Conservation (phyloP, 2,113 vertebrate genomes). For the Hydrochoerus hydrochaeris region DNA sequence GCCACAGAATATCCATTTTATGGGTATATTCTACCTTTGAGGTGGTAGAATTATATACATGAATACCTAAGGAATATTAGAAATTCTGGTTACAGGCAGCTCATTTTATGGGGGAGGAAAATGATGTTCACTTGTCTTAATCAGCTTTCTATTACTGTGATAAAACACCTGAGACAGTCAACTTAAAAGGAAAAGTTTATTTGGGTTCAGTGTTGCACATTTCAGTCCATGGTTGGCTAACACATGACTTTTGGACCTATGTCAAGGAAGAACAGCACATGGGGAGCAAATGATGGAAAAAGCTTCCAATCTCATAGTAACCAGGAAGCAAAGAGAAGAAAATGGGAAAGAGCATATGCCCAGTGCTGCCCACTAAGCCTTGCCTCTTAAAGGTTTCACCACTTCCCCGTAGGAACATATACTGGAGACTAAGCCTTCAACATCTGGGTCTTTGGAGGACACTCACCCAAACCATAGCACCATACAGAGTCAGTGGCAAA, state of each 20-base stretch:
- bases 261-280: neutral
- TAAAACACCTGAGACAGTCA: neutral
- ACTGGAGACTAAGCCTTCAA: neutral
- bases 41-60: neutral
- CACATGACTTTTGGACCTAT: neutral
- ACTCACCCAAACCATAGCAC: neutral
- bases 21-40: neutral
- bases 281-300: neutral
- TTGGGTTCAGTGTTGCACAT: neutral
- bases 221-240: neutral
- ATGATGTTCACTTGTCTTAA: neutral
- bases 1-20: neutral
- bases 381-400: neutral
- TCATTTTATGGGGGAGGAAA: neutral
- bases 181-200: neutral
- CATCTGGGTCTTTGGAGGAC: neutral
- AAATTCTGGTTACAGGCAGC: neutral
- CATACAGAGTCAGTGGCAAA: neutral
- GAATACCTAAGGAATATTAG: constrained; percentile 17
- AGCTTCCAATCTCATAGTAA: neutral
- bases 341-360: neutral
- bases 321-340: neutral
- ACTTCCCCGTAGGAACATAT: neutral
- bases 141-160: neutral
- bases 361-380: neutral